Percentiles rank a stretch among this genome's conserved stretches.
Evolutionary conservation across 2,888 invertebrate genomes (phyloP).

Genomic region (Rotaria sp.): DNA sequence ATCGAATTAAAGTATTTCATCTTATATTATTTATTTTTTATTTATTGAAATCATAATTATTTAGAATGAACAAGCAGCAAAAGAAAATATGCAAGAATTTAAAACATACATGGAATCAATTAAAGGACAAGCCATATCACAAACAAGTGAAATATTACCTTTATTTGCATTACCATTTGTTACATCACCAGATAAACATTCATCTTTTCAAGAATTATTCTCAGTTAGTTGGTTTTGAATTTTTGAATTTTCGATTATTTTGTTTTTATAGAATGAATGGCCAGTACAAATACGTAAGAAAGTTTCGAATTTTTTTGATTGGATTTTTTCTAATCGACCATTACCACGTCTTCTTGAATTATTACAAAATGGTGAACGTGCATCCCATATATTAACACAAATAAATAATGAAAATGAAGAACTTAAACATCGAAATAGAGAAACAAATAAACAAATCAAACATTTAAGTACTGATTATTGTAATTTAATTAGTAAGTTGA

Average conservation of each 20-base stretch:
- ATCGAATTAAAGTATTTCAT: slow-evolving; percentile 8
- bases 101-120: slow-evolving; percentile 51
- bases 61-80: slow-evolving; percentile 42
- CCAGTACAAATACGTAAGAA: not conserved
- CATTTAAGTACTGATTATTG: slow-evolving; percentile 41
- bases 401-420: slow-evolving; percentile 24
- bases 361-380: slow-evolving; percentile 28
- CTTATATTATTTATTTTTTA: not conserved
- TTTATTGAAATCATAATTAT: not conserved
- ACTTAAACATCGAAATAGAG: not conserved
- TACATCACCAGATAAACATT: slow-evolving; percentile 59
- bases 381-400: slow-evolving; percentile 19
- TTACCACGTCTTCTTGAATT: slow-evolving; percentile 8
- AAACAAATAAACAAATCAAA: slow-evolving; percentile 23
- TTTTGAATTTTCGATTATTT: not conserved
- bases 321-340: slow-evolving; percentile 12
- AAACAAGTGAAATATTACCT: slow-evolving; percentile 59
- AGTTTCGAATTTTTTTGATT: not conserved
- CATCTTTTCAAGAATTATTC: slow-evolving; percentile 59
- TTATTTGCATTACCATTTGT: slow-evolving; percentile 62
- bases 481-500: slow-evolving; percentile 42
- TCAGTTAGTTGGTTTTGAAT: slow-evolving; percentile 47
- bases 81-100: slow-evolving; percentile 50
- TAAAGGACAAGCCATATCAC: slow-evolving; percentile 57
- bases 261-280: not conserved